Evolutionary conservation across 2,888 invertebrate species (phyloP).

Genomic region (Erynnis tages): DNA sequence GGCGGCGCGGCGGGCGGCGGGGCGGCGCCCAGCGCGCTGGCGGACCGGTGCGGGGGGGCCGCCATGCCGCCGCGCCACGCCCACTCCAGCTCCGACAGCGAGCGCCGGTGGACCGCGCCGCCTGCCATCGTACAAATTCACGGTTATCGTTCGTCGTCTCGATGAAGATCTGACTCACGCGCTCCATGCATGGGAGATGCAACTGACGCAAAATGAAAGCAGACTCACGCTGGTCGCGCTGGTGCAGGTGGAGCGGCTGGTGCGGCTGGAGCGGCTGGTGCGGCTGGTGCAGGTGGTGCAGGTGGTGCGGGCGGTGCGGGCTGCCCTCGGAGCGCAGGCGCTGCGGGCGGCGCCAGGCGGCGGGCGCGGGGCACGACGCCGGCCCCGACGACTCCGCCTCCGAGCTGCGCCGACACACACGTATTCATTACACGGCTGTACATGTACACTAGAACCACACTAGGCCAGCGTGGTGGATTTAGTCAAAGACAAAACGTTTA

Average conservation of each 20-base stretch:
- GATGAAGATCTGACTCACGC: no score
- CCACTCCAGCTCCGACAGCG: constrained; percentile 86
- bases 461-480: no score
- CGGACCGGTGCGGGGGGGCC: constrained; percentile 40
- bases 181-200: no score
- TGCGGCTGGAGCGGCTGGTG: constrained; percentile 37
- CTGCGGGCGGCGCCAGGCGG: constrained; percentile 63
- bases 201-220: no score
- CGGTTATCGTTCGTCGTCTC: no score
- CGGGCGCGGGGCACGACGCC: constrained; percentile 68
- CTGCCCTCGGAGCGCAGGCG: constrained; percentile 60
- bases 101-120: constrained; percentile 85
- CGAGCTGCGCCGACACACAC: no score
- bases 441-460: no score
- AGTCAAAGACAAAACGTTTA: no score
- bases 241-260: neutral
- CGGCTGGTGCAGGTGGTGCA: constrained; percentile 31
- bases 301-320: constrained; percentile 41
- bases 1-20: constrained; percentile 51
- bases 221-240: constrained; percentile 45
- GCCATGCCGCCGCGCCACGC: constrained; percentile 58
- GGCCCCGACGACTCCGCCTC: constrained; percentile 68
- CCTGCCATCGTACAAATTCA: constrained; percentile 22
- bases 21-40: constrained; percentile 37
- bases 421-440: no score